Conservation (phyloP, 2,888 invertebrate species). For the Pammene aurita region DNA sequence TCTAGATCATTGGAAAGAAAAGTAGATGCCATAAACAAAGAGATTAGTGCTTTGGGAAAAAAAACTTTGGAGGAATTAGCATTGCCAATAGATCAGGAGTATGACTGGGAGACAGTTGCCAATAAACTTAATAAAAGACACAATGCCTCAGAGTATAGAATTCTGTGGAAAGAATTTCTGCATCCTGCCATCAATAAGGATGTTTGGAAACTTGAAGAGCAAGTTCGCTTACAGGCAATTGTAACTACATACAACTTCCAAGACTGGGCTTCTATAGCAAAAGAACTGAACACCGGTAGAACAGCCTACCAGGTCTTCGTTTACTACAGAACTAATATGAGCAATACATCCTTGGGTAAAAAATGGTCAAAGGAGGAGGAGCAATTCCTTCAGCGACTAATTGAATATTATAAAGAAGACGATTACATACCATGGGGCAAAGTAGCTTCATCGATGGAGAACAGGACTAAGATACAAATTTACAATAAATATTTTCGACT, state of each 20-base stretch:
- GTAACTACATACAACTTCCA: constrained; percentile 70
- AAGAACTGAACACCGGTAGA: constrained; percentile 80
- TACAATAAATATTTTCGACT: constrained; percentile 82
- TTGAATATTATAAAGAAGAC: constrained; percentile 85
- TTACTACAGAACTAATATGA: constrained; percentile 83
- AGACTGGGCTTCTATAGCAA: constrained; percentile 87
- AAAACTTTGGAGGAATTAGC: constrained; percentile 59
- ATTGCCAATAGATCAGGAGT: constrained; percentile 67
- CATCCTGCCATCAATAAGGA: constrained; percentile 86
- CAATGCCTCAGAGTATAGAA: constrained; percentile 84
- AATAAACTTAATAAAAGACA: constrained; percentile 80
- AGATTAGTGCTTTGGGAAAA: constrained; percentile 41
- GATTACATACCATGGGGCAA: constrained; percentile 89
- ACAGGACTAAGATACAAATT: constrained; percentile 85
- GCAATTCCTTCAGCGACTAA: constrained; percentile 82
- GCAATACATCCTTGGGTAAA: constrained; percentile 55
- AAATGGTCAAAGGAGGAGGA: constrained; percentile 89
- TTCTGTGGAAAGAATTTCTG: constrained; percentile 88
- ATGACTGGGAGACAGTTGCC: constrained; percentile 85
- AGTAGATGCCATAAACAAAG: constrained; percentile 50
- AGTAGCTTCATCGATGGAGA: constrained; percentile 85
- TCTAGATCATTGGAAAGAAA: constrained; percentile 49
- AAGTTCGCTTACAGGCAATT: constrained; percentile 57
- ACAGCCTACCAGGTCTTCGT: constrained; percentile 88
- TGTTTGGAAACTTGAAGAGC: constrained; percentile 64